These are phyloP conservation scores for Leptobrachium leishanense DNA, from an alignment of 2,113 vertebrate genomes.

Conservation along the genomic window DNA sequence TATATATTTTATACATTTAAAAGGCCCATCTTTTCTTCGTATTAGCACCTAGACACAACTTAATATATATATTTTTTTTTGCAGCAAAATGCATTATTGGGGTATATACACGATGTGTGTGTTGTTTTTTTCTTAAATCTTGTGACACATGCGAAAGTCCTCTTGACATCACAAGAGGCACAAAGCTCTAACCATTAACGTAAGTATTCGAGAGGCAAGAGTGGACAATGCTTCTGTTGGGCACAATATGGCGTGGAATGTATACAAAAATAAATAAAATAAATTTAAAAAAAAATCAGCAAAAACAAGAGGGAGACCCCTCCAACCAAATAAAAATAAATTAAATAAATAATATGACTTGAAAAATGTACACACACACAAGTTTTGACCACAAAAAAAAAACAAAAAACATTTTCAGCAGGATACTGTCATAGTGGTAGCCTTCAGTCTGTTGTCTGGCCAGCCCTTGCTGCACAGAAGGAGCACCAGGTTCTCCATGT, in stretches of 20 bases:
- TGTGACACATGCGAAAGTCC: constrained; percentile 23
- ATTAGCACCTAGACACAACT: constrained; percentile 17
- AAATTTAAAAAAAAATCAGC: constrained; percentile 22
- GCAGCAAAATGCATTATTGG: constrained; percentile 8
- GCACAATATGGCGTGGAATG: constrained; percentile 43
- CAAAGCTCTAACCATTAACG: constrained; percentile 15
- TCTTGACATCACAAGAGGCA: constrained; percentile 19
- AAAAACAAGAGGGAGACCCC: constrained; percentile 2
- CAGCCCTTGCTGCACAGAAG: neutral
- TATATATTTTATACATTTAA: constrained; percentile 7
- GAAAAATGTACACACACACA: neutral
- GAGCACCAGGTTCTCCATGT: neutral
- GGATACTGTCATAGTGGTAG: neutral
- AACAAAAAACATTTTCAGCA: neutral
- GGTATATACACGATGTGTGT: neutral
- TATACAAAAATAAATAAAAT: constrained; percentile 48
- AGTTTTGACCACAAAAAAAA: neutral
- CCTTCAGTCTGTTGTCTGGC: neutral
- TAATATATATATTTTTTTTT: constrained; percentile 1
- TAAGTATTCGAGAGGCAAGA: constrained; percentile 3
- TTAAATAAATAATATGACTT: neutral
- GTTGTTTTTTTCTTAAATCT: neutral
- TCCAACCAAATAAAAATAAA: constrained; percentile 11
- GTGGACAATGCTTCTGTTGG: neutral
- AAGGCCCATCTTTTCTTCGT: neutral